A percentile compares a stretch with the other conserved stretches of the same genome.
Evolutionary conservation across 2,797 vertebrate species (phyloP).

Genomic region (Acipenser oxyrinchus): DNA sequence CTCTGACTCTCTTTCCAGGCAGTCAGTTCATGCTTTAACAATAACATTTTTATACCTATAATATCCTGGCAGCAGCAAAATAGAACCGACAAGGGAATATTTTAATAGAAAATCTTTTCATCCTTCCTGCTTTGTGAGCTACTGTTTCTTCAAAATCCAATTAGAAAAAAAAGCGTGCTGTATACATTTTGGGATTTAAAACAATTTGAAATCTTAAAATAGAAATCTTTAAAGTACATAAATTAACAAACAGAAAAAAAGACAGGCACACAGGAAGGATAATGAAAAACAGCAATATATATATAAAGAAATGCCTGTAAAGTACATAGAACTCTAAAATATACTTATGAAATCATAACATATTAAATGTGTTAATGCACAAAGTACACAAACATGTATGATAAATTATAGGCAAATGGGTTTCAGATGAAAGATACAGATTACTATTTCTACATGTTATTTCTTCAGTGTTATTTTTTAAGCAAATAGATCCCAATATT

Average conservation of each 20-base stretch:
- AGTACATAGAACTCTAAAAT: too few species aligned
- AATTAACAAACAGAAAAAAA: slow-evolving; percentile 9
- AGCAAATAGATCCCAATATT: too few species aligned
- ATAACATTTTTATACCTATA: slow-evolving; percentile 17
- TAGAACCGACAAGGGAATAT: slow-evolving; percentile 22
- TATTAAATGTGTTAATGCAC: too few species aligned
- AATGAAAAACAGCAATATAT: too few species aligned
- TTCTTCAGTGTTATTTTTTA: too few species aligned
- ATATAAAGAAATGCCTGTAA: too few species aligned
- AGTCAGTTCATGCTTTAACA: slow-evolving; percentile 2
- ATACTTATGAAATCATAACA: too few species aligned
- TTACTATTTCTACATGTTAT: too few species aligned
- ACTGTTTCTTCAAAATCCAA: slow-evolving; percentile 13
- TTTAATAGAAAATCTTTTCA: slow-evolving; percentile 20
- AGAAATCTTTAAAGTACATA: slow-evolving; percentile 26
- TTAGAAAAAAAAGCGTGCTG: slow-evolving; percentile 14
- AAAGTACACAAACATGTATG: too few species aligned
- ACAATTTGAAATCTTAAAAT: slow-evolving; percentile 22
- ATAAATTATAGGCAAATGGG: neutral
- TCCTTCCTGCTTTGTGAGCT: slow-evolving; percentile 12
- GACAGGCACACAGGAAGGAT: neutral
- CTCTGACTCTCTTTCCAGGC: slow-evolving; percentile 25
- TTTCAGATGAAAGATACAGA: neutral
- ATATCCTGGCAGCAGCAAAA: slow-evolving; percentile 17
- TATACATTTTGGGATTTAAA: slow-evolving; percentile 6